A percentile compares a stretch with the other conserved stretches of the same genome.
phyloP scores from a whole-genome alignment of 1,140 invertebrate genomes.

The Druon quercuslanigerum region DNA sequence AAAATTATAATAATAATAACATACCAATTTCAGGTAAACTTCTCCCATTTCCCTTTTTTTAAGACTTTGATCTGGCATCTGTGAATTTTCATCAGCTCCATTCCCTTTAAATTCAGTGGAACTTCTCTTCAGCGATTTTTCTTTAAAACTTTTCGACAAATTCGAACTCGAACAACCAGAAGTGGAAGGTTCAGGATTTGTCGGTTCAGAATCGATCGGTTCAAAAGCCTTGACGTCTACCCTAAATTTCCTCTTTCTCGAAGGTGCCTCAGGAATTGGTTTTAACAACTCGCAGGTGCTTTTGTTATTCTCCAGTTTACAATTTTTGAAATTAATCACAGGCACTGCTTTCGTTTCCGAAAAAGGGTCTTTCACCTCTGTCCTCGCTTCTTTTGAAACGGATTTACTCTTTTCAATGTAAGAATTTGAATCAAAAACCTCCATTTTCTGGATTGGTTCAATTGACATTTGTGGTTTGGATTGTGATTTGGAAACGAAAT shows the following conservation, averaged over 20 bases:
- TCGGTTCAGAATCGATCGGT: slow-evolving; percentile 55
- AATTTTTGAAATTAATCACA: slow-evolving; percentile 62
- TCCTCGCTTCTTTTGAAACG: slow-evolving; percentile 16
- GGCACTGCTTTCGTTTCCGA: slow-evolving; percentile 50
- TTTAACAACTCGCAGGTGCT: background rate
- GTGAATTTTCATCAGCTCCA: slow-evolving; percentile 61
- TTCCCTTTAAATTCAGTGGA: slow-evolving; percentile 42
- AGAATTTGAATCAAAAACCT: slow-evolving; percentile 52
- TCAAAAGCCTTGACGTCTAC: slow-evolving; percentile 61
- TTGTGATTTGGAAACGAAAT: slow-evolving; percentile 37
- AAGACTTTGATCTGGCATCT: slow-evolving; percentile 17
- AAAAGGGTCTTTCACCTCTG: slow-evolving; percentile 36
- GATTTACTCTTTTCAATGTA: slow-evolving; percentile 44
- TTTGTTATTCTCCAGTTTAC: slow-evolving; percentile 45
- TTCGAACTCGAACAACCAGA: slow-evolving; percentile 62
- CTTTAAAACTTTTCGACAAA: background rate
- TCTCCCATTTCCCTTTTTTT: slow-evolving; percentile 58
- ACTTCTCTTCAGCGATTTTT: slow-evolving; percentile 13
- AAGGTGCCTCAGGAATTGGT: slow-evolving; percentile 47
- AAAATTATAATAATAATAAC: slow-evolving; percentile 14
- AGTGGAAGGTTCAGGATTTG: slow-evolving; percentile 56
- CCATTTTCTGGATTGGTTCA: slow-evolving; percentile 22
- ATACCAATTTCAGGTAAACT: slow-evolving; percentile 62
- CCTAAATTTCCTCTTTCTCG: slow-evolving; percentile 77
- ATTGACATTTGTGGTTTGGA: background rate